Base-by-base conservation (phyloP, 1,140 invertebrate genomes). In the Dendroctonus valens region DNA sequence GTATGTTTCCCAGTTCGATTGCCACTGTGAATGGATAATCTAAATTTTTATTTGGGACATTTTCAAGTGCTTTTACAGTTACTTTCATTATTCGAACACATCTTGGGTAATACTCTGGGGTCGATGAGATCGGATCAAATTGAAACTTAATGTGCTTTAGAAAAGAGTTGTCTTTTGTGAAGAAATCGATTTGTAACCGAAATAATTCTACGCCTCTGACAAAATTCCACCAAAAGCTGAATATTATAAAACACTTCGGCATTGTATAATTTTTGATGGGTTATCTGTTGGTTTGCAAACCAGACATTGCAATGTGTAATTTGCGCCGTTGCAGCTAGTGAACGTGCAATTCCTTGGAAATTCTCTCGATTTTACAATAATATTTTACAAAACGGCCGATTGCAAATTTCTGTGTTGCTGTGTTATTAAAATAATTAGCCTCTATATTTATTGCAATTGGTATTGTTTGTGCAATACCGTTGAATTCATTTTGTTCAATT, bases 241-340 rank as follows among this genome's bases (percentile, higher is more conserved):
- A 40, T 54, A 54, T 54, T 54, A 54, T 54, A 54, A 54, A 54
- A 54, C 38, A 54, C 5, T 37, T 8, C 7, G 48, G 48, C 48
- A 54, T 54, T 54, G 52, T 54, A 54, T 54, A 54, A 54, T 54
- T 54, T 54, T 54, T 54, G 52, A 54, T 54, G 52, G 52, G 52
- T 54, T 54, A 54, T 54, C 52, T 54, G 37, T 54, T 54, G 26
- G 37, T 54, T 54, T 40, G 40, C 52, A 50, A 50, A 50, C 8
- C 48, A 7, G 52, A n/a, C 52, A 39, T 54, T 39, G 52, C 52
- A 54, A 54, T 39, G 52, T 40, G 52, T 54, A 54, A 54, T 54
- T 54, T 54, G 15, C 52, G 37, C 52, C 38, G 26, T 26, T 52
- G 37, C 37, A 15, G 26, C 39, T 40, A 54, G 52, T 54, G 52